Conservation (phyloP, 2,113 vertebrate genomes). For the Rhinolophus sinicus region DNA sequence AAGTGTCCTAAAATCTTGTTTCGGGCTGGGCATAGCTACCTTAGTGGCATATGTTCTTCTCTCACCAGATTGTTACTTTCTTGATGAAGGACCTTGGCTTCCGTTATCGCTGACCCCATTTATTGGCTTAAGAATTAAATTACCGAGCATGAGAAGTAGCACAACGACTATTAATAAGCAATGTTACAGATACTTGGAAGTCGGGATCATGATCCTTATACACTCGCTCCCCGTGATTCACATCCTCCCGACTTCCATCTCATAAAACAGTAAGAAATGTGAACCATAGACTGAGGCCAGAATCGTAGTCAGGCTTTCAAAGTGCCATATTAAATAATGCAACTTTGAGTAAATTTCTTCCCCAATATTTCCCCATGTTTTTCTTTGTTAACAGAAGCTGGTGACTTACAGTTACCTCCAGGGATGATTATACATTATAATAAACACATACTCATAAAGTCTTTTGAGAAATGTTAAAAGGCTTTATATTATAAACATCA, state of each 20-base stretch:
- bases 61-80: background rate
- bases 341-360: background rate
- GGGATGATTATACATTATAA: background rate
- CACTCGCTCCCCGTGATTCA: background rate
- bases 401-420: background rate
- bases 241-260: background rate
- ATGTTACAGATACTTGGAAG: background rate
- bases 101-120: background rate
- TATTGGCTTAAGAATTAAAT: constrained; percentile 44
- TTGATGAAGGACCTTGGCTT: background rate
- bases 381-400: background rate
- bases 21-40: background rate
- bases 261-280: background rate
- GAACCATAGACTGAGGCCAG: background rate
- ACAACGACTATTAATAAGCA: constrained; percentile 10
- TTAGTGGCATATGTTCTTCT: background rate
- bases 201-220: background rate
- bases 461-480: background rate
- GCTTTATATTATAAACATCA: background rate
- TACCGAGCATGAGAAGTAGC: background rate
- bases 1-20: background rate
- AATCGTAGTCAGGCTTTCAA: background rate
- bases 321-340: background rate
- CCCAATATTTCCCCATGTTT: background rate
- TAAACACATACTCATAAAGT: background rate